Evolutionary conservation across 2,113 vertebrate genomes (phyloP).

Genomic region (Tenebrosternarchus preto): DNA sequence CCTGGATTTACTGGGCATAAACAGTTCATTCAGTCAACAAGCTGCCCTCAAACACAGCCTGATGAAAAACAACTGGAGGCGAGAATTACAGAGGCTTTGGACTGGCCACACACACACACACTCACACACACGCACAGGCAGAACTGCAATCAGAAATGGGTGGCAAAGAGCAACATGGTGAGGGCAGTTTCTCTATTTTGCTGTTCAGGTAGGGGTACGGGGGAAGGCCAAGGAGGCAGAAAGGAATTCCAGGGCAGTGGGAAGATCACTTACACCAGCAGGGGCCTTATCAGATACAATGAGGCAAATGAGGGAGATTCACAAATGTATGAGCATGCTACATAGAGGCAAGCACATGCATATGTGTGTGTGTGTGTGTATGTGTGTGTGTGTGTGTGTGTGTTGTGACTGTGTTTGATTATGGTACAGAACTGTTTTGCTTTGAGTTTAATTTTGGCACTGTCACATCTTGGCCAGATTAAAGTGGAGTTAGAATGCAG

Average conservation of each 20-base stretch:
- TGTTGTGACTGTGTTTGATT: background rate
- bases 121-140: constrained; percentile 33
- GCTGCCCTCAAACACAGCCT: constrained; percentile 26
- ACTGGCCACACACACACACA: constrained; percentile 6
- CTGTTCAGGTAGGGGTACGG: constrained; percentile 69
- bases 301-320: background rate
- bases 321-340: constrained; percentile 14
- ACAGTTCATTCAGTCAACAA: constrained; percentile 5
- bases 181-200: constrained; percentile 66
- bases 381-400: background rate
- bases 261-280: constrained; percentile 19
- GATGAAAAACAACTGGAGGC: constrained; percentile 50
- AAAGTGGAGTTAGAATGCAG: background rate
- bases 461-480: background rate
- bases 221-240: background rate
- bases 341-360: background rate
- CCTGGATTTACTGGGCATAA: constrained; percentile 33
- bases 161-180: constrained; percentile 52
- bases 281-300: background rate
- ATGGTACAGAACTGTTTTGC: constrained; percentile 17
- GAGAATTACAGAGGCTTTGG: constrained; percentile 29
- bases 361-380: background rate
- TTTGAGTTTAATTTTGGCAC: constrained; percentile 14
- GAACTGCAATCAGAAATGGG: constrained; percentile 58
- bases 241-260: constrained; percentile 1